Evolutionary conservation across 2,797 vertebrate species (phyloP), one percentile per base, ranked within the genome.

Genomic region (Sebastes hubbsi): DNA sequence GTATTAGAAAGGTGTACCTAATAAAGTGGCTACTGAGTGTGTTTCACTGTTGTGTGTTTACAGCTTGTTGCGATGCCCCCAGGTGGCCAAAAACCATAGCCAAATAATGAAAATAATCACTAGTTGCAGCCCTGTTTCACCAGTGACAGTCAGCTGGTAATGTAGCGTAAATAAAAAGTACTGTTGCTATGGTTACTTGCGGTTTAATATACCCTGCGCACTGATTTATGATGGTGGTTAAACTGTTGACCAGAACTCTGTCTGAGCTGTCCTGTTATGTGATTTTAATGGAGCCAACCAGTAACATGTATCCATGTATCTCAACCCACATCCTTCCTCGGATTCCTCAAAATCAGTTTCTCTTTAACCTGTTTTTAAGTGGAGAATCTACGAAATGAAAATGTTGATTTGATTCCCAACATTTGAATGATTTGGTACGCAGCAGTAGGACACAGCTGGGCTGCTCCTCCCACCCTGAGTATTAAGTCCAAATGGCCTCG

Each of bases 171-270:
- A 77, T 5, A 11, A 73, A 60, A 36, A 24, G 22, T 63, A 11
- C 42, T 25, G 36, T 75, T 68, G 30, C 52, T 27, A 46, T 73
- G 52, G 65, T 75, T 72, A 46, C 56, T 12, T 59, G 13, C 82
- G 42, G 49, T 30, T 72, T 63, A 83, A 64, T 58, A 56, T 29
- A 38, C 24, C 7, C 27, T 66, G 49, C 42, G 71, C 85, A 83
- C 80, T 87, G 88, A 85, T 80, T 71, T 68, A 72, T 52, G 32
- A 66, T 30, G 58, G 73, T 20, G 66, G 70, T 74, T 65, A 80
- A 79, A 63, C 62, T 72, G 46, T 59, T 63, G 22, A 64, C 34
- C 63, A 58, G 72, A 80, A 54, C 20, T 52, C 11, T 22, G 30
- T 77, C 32, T 29, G n/a, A 66, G 69, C 25, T 46, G 52, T 59